Base-by-base conservation (phyloP, 2,113 vertebrate species). In the Probosciger aterrimus region DNA sequence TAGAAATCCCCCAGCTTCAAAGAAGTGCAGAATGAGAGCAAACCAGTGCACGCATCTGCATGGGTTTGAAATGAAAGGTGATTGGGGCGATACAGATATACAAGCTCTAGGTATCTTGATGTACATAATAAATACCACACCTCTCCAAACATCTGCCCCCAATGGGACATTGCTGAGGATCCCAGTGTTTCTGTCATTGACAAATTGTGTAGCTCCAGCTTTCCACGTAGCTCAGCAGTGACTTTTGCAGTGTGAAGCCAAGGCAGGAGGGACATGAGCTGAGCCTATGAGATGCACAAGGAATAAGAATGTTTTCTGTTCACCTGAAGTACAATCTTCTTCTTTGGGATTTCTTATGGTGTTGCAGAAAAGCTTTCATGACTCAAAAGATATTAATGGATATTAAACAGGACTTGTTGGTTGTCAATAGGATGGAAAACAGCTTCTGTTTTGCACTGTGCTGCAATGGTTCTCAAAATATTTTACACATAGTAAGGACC, bases 31-130 rank as follows among this genome's bases (percentile, higher is more conserved):
- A 43, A n/a, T 3, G 8, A 81, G 39, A 14, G 43, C 41, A 50
- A n/a, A 31, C 7, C 18, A 17, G 9, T 6, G 22, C 41, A 5
- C 16, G 3, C 2, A 0, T 8, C 15, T 8, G 43, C 7, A 1
- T 6, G 16, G 9, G 43, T 68, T 39, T 14, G 39, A 73, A 63
- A 55, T 14, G 11, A 28, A 46, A 64, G 20, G 35, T 19, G 49
- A 7, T 7, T 0, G 1, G 10, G 9, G 23, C 44, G 12, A 14
- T n/a, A 13, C 25, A 24, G 39, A 43, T 20, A 28, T 12, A 30
- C 31, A 7, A 35, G 8, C 44, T 23, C 14, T 31, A 50, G 27
- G 62, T 18, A 25, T 46, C 35, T 37, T 55, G 22, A 37, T 30
- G 64, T 82, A 22, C 50, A 24, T 47, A 65, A 53, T 43, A 71